Evolutionary conservation across 2,888 invertebrate genomes (phyloP), one percentile per base, ranked within the genome.

Genomic region (Parelbella ahira): DNA sequence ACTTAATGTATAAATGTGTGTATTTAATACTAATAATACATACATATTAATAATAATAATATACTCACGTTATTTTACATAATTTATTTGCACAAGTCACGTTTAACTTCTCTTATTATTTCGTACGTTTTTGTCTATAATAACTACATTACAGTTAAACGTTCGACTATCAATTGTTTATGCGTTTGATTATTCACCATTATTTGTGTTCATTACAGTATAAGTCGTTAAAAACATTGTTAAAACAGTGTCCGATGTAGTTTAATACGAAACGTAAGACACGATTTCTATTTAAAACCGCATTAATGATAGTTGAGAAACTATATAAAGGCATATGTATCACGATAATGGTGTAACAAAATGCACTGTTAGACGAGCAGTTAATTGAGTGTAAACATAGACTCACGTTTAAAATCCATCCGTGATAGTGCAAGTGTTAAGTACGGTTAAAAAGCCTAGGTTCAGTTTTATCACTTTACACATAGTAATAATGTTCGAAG

Each of bases 1-100:
- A 69, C 69, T 71, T 77, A 79, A 29, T 29, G 74, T 77, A 77
- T 78, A 71, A 74, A 60, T 61, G 75, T 72, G 71, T 76, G 75
- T 84, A 78, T 80, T 78, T 67, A 68, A 83, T 78, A 82, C 83
- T 82, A 83, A 76, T 67, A 78, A 75, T 81, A 82, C 71, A 75
- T 82, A 81, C 67, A 77, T 65, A n/a, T n/a, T n/a, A n/a, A n/a
- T n/a, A n/a, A 60, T 62, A 60, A 64, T 68, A 67, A 61, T 62
- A 71, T 71, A 72, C 68, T 65, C 72, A 75, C 77, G 70, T 33
- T 33, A 33, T 54, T 71, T 57, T 68, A 69, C 76, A 81, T 68
- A 76, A 58, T 63, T 56, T 63, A 47, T 73, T 73, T 74, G 72
- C 74, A 76, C 68, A 42, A 24, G 20, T 25, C 25, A 24, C 30